phyloP scores from a whole-genome alignment of 2,113 vertebrate species.

The cattle (Bos taurus) region ARS-UCD2.0 NC_037348.1:58560001-58560500 shows the following conservation, averaged over 20 bases:
- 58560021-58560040: not conserved
- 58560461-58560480: not conserved
- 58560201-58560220: not conserved
- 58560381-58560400: accelerated
- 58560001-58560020: accelerated
- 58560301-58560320: too few species aligned
- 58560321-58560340: not conserved
- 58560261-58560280: not conserved
- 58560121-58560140: not conserved
- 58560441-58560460: not conserved
- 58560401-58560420: too few species aligned
- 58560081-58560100: not conserved
- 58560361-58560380: not conserved
- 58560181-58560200: not conserved
- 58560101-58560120: not conserved
- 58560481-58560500: conserved; percentile 16
- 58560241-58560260: not conserved
- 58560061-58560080: not conserved
- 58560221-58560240: not conserved
- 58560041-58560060: not conserved
- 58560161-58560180: conserved; percentile 24
- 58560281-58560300: not conserved
- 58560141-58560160: not conserved
- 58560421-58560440: not conserved
- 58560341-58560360: not conserved